These are phyloP conservation scores for Tetramorium parvispinum DNA, from an alignment of 1,140 invertebrate species.

Conservation along the genomic window DNA sequence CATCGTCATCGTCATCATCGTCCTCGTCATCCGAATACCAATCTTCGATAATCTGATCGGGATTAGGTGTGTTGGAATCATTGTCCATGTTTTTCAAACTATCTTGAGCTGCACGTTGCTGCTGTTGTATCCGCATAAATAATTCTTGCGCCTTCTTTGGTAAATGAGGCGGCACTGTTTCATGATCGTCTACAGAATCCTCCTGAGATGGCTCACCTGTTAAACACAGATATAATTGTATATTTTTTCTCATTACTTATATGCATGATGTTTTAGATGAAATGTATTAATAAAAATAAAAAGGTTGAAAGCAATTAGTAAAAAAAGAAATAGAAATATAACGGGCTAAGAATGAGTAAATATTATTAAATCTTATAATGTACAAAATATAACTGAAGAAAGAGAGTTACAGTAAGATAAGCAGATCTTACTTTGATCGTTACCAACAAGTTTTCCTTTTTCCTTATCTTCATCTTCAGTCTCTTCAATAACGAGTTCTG, in stretches of 20 bases:
- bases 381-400: not conserved
- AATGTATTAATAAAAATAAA: not conserved
- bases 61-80: constrained; percentile 86
- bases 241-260: not conserved
- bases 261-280: not conserved
- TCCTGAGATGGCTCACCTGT: constrained; percentile 72
- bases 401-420: not conserved
- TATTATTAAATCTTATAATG: constrained; percentile 6
- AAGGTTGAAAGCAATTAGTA: not conserved
- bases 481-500: constrained; percentile 82
- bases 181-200: constrained; percentile 65
- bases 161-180: constrained; percentile 86
- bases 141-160: constrained; percentile 90
- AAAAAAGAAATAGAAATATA: not conserved
- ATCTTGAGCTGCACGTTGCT: constrained; percentile 87
- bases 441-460: constrained; percentile 61
- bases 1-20: constrained; percentile 82
- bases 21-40: constrained; percentile 93
- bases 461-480: constrained; percentile 81
- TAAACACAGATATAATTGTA: constrained; percentile 42
- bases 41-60: constrained; percentile 88
- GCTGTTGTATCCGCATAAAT: constrained; percentile 89
- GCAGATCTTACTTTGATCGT: constrained; percentile 43
- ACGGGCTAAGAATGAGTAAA: not conserved
- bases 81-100: constrained; percentile 85